Base-by-base conservation (phyloP, 2,113 vertebrate genomes). In the Catharus bicknelli region DNA sequence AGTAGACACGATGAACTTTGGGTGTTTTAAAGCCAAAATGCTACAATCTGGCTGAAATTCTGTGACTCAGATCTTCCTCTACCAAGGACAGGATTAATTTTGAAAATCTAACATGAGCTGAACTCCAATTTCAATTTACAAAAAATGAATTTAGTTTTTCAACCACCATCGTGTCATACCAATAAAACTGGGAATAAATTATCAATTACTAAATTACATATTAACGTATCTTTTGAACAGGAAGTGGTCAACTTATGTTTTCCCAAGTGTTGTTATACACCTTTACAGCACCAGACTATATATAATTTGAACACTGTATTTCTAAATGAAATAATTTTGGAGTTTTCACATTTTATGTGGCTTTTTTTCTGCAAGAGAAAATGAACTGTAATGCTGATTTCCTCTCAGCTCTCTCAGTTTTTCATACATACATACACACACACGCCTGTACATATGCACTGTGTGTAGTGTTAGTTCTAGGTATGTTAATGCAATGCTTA, bases 81-180 rank as follows among this genome's bases (percentile, higher is more conserved):
- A 26, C 21, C 0, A 2, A 85, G 29, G 14, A 29, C 32, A 66
- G n/a, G 40, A 73, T 42, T 72, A 0, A 0, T 72, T 82, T 82
- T 82, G 40, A 61, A 82, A 61, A 76, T 79, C 45, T 70, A 94
- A 42, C 34, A n/a, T 47, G 30, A 95, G 29, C 63, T 61, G 36
- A 75, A 74, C 15, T 13, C 34, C 11, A 34, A n/a, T 72, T 87
- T 45, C 50, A 45, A n/a, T 19, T 74, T 81, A 74, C 12, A 59
- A 70, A 76, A 53, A 19, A 5, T 11, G 18, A 54, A 74, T 34
- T 8, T 48, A 55, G 12, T 47, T 78, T 92, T 84, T 70, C 30
- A 45, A 1, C 34, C 20, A 23, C 19, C 18, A 27, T 45, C 12
- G 34, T 63, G 13, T 74, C 54, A 38, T 10, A 29, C 61, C 36